A percentile compares a stretch with the other conserved stretches of the same genome.
These are phyloP conservation scores for Cantharis rustica DNA, from an alignment of 2,888 invertebrate species.

Conservation along the genomic window DNA sequence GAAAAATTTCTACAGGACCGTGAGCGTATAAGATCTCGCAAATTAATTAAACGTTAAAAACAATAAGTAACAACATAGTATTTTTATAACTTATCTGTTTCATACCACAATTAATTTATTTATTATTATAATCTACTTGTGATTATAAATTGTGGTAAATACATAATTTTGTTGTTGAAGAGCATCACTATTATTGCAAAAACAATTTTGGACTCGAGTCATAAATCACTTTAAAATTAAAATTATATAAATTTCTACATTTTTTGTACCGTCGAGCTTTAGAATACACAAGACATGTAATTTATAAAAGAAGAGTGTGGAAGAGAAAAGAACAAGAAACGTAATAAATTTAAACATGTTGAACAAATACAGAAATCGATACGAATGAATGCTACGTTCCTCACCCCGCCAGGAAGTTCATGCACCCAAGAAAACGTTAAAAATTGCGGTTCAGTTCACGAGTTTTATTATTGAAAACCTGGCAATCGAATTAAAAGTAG, in stretches of 20 bases:
- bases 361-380: slow-evolving; percentile 49
- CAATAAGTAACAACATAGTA: neutral
- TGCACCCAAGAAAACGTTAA: slow-evolving; percentile 26
- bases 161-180: neutral
- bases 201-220: neutral
- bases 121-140: neutral
- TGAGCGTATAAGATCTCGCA: neutral
- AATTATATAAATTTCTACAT: neutral
- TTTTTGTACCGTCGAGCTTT: neutral
- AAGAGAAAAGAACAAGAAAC: slow-evolving; percentile 41
- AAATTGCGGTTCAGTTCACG: neutral
- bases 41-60: neutral
- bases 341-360: slow-evolving; percentile 46
- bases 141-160: neutral
- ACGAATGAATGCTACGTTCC: slow-evolving; percentile 44
- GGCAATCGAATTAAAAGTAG: neutral
- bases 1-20: no score
- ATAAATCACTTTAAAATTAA: neutral
- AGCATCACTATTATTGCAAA: neutral
- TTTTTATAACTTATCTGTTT: neutral
- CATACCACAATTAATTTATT: neutral
- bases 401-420: slow-evolving; percentile 11
- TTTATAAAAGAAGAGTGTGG: slow-evolving; percentile 10
- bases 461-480: neutral
- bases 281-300: neutral